Base-by-base conservation (phyloP, 2,113 vertebrate species). In the Okapia johnstoni region DNA sequence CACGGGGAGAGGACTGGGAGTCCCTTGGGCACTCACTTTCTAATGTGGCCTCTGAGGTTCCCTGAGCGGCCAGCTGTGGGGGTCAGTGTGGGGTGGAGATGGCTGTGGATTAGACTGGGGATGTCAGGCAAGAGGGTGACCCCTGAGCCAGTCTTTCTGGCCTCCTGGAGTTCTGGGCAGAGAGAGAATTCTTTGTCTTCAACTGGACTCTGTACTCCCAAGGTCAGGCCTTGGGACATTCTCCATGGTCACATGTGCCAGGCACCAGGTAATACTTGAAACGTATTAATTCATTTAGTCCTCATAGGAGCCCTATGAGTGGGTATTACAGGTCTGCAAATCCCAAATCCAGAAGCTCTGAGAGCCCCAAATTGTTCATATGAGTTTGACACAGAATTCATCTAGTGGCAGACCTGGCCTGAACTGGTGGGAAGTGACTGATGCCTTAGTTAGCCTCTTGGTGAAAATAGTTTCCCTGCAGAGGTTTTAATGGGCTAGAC, bases 231-330 rank as follows among this genome's bases (percentile, higher is more conserved):
- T 81, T 33, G 40, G 83, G 73, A 43, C n/a, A 5, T 17, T 50
- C 48, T 58, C 81, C 26, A 2, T 3, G 4, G 63, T 90, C 36
- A 4, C 6, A 0, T 1, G 5, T 54, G 25, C 61, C 6, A 1
- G 9, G 19, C 30, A 21, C 76, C 2, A 0, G 40, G 33, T 43
- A 26, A 52, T 4, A 6, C 70, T 50, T 43, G 21, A 17, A 50
- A 83, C 1, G 0, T 4, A 2, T 36, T 55, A 55, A 40, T 61
- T 77, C 21, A 16, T 40, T 77, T 6, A 5, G 7, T 73, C 85
- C 46, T 93, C 85, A 19, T 13, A 19, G 30, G 54, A 84, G 36
- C 33, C 40, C 52, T 12, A 0, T 25, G 33, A 63, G 61, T 13
- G 4, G 46, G 33, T 6, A 14, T 28, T 50, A 0, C 6, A 36